A percentile compares a stretch with the other conserved stretches of the same genome.
These are phyloP conservation scores for Cheirogaleus medius DNA, from an alignment of 2,113 vertebrate genomes.

Conservation along the genomic window DNA sequence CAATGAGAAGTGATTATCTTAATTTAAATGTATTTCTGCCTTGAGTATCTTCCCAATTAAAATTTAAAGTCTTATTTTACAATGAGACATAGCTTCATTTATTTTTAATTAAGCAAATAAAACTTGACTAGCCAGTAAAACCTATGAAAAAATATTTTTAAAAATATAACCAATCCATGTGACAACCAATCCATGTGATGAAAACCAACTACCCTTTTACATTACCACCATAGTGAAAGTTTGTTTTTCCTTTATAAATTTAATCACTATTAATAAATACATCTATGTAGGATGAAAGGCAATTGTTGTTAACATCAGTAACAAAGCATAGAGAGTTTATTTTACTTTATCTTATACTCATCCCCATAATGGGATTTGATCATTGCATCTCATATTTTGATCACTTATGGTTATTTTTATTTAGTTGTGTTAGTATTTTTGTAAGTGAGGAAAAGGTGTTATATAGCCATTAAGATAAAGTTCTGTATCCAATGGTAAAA, in stretches of 20 bases:
- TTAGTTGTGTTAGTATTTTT: slow-evolving; percentile 39
- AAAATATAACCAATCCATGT: not conserved
- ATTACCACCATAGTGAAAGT: not conserved
- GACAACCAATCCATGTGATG: not conserved
- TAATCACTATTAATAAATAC: not conserved
- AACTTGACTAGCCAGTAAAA: not conserved
- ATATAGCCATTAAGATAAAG: slow-evolving; percentile 19
- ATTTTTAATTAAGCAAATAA: slow-evolving; percentile 25
- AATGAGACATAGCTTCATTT: not conserved
- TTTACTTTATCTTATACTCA: slow-evolving; percentile 15
- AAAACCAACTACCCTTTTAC: not conserved
- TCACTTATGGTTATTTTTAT: slow-evolving; percentile 30
- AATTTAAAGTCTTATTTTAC: slow-evolving; percentile 35
- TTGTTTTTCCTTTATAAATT: not conserved
- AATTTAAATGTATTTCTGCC: not conserved
- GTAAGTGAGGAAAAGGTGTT: not conserved
- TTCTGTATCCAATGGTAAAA: slow-evolving; percentile 46
- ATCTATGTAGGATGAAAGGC: not conserved
- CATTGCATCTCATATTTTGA: slow-evolving; percentile 5
- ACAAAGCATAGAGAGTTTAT: not conserved
- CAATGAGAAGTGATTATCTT: not conserved
- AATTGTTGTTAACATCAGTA: not conserved
- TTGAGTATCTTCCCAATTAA: slow-evolving; percentile 15
- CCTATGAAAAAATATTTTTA: not conserved
- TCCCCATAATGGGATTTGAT: not conserved